Base-by-base conservation (phyloP, 37 sponge, comb jelly and placozoan genomes). In the Beroe ovata region DNA sequence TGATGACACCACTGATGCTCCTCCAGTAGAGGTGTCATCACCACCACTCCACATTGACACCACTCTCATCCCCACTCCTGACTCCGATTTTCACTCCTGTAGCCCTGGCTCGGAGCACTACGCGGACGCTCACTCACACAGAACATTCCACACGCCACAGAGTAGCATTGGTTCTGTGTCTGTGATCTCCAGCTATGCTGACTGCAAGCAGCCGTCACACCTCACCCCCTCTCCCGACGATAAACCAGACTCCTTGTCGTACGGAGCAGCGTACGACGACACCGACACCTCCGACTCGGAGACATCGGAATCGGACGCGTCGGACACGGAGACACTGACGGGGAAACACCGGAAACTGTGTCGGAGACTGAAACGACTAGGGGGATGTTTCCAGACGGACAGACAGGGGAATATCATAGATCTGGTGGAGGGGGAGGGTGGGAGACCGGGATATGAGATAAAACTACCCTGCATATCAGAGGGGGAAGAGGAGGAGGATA, bases 181-280 rank as follows among this genome's bases (percentile, higher is more conserved):
- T 47, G 54, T 47, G 54, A 26, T 14, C 8, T 29, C 32, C 8
- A 8, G 35, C 1, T 29, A 33, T 30, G 2, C 4, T 66, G 33
- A 26, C 30, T 26, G 36, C 34, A 29, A 25, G 6, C 18, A 30
- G 11, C 3, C 21, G 23, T 6, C 22, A 3, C 63, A 61, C 28
- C 69, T 37, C 1, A 29, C 1, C 69, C 35, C 69, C 33, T 32
- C 25, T 66, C 32, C 69, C 36, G 11, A 22, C 2, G 54, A 42
- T 35, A 69, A 34, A 28, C 71, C 71, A 25, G 84, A 77, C 21
- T 42, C 35, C 22, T n/a, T n/a, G n/a, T 42, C 54, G 26, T 77
- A 77, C 54, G 84, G 84, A 1, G 84, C 84, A 21, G 84, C 84
- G 35, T 77, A 77, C 28, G 84, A 77, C 47, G 84, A 77, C 42